phyloP scores from a whole-genome alignment of 2,888 invertebrate species.

The Agonopterix subpropinquella region DNA sequence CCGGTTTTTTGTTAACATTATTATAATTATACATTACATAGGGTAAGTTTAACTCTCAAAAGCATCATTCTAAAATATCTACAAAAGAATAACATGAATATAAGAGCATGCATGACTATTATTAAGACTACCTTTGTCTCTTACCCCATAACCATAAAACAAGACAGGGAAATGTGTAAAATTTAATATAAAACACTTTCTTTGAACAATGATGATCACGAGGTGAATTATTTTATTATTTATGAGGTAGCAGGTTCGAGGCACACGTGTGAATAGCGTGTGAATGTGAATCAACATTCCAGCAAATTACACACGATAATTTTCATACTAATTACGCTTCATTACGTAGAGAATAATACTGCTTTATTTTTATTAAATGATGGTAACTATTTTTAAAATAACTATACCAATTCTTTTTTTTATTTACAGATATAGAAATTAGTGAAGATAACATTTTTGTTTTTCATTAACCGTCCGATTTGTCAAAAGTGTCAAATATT shows the following conservation, averaged over 20 bases:
- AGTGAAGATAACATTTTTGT: conserved; percentile 3
- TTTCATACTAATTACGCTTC: conserved; percentile 39
- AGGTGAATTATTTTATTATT: conserved; percentile 15
- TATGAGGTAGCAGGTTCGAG: conserved; percentile 5
- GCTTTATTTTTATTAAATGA: conserved; percentile 1
- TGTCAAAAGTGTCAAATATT: conserved; percentile 4
- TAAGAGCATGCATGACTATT: too few species aligned
- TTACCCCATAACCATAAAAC: conserved; percentile 5
- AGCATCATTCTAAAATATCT: too few species aligned
- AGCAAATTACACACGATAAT: conserved; percentile 27
- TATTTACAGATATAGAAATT: background rate
- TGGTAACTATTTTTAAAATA: conserved; percentile 14
- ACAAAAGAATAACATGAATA: too few species aligned
- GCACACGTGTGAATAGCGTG: conserved; percentile 5
- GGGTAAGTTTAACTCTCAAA: too few species aligned
- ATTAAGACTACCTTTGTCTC: too few species aligned
- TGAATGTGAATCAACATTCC: conserved; percentile 34
- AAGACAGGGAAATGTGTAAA: conserved; percentile 3
- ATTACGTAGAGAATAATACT: conserved; percentile 12
- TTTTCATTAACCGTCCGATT: background rate
- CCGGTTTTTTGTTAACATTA: too few species aligned
- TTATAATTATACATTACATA: too few species aligned
- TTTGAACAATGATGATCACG: conserved; percentile 8
- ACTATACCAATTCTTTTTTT: background rate
- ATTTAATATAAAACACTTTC: conserved; percentile 7